Evolutionary conservation across 2,797 vertebrate species (phyloP).

Genomic region (Sciurus vulgaris): DNA sequence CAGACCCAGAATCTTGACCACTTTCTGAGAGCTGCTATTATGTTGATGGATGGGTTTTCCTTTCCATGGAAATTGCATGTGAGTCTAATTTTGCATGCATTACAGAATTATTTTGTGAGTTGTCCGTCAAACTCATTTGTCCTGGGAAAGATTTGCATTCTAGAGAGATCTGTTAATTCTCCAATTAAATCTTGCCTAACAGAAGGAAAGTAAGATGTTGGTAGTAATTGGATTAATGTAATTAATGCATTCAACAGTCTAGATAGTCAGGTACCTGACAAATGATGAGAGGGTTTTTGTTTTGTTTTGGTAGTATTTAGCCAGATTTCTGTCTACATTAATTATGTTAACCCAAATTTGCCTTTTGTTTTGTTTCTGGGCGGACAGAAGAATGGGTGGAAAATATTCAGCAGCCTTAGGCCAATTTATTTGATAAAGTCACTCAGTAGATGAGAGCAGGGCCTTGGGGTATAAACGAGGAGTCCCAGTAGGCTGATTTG

Average conservation of each 20-base stretch:
- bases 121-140: slow-evolving; percentile 57
- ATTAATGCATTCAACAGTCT: slow-evolving; percentile 45
- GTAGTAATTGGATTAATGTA: slow-evolving; percentile 54
- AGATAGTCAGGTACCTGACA: slow-evolving; percentile 57
- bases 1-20: slow-evolving; percentile 47
- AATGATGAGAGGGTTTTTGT: background rate
- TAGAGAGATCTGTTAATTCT: slow-evolving; percentile 60
- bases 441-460: background rate
- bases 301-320: slow-evolving; percentile 24
- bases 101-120: slow-evolving; percentile 66
- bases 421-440: background rate
- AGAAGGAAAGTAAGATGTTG: slow-evolving; percentile 65
- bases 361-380: slow-evolving; percentile 53
- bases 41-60: slow-evolving; percentile 59
- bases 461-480: background rate
- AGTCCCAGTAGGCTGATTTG: background rate
- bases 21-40: slow-evolving; percentile 61
- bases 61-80: slow-evolving; percentile 54
- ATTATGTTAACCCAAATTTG: slow-evolving; percentile 39
- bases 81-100: slow-evolving; percentile 74
- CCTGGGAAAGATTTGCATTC: slow-evolving; percentile 63
- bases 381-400: slow-evolving; percentile 33
- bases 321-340: slow-evolving; percentile 69
- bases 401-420: slow-evolving; percentile 53
- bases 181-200: slow-evolving; percentile 55